phyloP scores from a whole-genome alignment of 1,140 invertebrate genomes.

The Monochamus saltuarius region DNA sequence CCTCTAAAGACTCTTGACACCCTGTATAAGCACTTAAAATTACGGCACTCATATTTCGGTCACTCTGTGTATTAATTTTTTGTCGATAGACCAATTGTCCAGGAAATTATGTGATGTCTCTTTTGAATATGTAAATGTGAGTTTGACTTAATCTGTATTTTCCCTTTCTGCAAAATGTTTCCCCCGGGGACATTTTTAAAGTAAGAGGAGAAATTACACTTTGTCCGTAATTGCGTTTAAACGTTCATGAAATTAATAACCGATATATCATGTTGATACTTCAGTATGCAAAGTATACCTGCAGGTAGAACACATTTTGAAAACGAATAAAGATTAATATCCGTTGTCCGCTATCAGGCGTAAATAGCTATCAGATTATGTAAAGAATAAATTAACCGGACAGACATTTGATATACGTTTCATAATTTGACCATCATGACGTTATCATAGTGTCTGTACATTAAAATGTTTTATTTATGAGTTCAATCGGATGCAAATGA shows the following conservation, averaged over 20 bases:
- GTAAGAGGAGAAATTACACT: too few relatives aligned
- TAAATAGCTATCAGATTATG: conserved; percentile 16
- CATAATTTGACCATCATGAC: conserved; percentile 8
- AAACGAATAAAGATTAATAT: conserved; percentile 11
- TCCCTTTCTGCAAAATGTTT: too few relatives aligned
- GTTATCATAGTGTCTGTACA: neutral
- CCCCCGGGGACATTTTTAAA: too few relatives aligned
- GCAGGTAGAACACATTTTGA: conserved; percentile 16
- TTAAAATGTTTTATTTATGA: conserved; percentile 2
- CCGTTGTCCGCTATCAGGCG: conserved; percentile 5
- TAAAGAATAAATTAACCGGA: conserved; percentile 12
- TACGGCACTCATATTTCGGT: too few relatives aligned
- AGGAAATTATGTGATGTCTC: too few relatives aligned
- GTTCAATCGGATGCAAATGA: neutral
- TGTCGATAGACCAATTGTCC: too few relatives aligned
- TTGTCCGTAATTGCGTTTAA: neutral
- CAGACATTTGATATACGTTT: conserved; percentile 10
- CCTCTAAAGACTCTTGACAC: too few relatives aligned
- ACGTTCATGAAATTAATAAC: conserved; percentile 11
- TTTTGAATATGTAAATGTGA: too few relatives aligned
- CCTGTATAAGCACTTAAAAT: too few relatives aligned
- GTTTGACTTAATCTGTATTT: too few relatives aligned
- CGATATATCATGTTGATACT: conserved; percentile 7
- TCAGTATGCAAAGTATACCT: conserved; percentile 6
- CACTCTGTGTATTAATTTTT: too few relatives aligned